These are phyloP conservation scores for Melangyna quadrimaculata DNA, from an alignment of 2,888 invertebrate genomes.

Conservation along the genomic window DNA sequence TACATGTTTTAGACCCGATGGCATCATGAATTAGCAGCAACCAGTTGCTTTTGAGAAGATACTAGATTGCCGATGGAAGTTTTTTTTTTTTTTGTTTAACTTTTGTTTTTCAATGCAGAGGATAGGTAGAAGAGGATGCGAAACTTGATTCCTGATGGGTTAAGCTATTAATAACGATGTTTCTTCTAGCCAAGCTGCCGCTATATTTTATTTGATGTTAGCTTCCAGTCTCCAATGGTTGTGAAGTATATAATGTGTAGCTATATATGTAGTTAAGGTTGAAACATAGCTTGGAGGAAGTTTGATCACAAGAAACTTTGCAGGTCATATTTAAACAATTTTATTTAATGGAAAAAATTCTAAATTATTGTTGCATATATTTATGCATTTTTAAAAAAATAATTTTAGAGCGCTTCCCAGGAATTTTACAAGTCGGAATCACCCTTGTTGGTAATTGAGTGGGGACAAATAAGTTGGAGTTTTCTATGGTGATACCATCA, in stretches of 20 bases:
- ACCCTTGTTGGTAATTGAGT: no score
- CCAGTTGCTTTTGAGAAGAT: conserved; percentile 36
- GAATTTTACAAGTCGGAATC: no score
- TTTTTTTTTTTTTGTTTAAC: background rate
- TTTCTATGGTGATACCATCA: no score
- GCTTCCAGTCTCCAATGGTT: background rate
- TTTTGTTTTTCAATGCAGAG: conserved; percentile 13
- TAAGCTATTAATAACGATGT: conserved; percentile 56
- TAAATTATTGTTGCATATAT: background rate
- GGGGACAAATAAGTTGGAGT: no score
- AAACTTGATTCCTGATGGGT: conserved; percentile 51
- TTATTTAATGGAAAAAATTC: background rate
- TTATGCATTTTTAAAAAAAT: no score
- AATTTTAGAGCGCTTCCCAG: background rate
- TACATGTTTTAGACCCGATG: conserved; percentile 41
- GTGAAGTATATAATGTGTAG: background rate
- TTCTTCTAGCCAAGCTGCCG: conserved; percentile 38
- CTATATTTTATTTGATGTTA: conserved; percentile 30
- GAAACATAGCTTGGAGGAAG: background rate
- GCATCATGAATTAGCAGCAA: conserved; percentile 47
- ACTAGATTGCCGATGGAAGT: conserved; percentile 1
- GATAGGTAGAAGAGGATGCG: conserved; percentile 13
- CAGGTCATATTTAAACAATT: conserved; percentile 1
- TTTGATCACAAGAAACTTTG: background rate
- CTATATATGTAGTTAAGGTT: background rate